Evolutionary conservation across 2,113 vertebrate genomes (phyloP).

Genomic region (Triplophysa tibetana): DNA sequence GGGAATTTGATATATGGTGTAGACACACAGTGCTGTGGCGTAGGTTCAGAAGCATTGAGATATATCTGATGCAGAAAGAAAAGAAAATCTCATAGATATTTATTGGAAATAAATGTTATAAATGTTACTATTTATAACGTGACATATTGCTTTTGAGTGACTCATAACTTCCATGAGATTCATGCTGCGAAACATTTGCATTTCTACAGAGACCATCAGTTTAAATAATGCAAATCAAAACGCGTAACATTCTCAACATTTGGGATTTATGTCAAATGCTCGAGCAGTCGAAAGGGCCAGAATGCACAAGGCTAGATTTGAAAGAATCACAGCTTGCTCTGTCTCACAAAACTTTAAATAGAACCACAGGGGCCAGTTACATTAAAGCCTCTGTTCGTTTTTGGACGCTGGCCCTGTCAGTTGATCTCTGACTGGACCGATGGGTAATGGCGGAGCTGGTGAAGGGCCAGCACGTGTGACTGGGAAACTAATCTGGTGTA

Average conservation of each 20-base stretch:
- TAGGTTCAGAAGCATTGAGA: background rate
- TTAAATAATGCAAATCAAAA: too few species aligned
- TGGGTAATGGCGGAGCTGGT: slow-evolving; percentile 3
- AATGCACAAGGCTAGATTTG: background rate
- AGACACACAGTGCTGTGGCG: background rate
- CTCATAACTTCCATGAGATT: too few species aligned
- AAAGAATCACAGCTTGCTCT: background rate
- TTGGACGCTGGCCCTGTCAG: background rate
- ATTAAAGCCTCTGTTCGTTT: slow-evolving; percentile 15
- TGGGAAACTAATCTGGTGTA: slow-evolving; percentile 52
- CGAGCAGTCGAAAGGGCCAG: too few species aligned
- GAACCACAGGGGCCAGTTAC: slow-evolving; percentile 9
- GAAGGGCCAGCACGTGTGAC: slow-evolving; percentile 50
- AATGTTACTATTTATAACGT: too few species aligned
- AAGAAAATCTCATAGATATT: too few species aligned
- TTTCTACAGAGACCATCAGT: too few species aligned
- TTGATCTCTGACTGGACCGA: slow-evolving; percentile 35
- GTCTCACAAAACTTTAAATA: background rate
- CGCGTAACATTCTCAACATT: too few species aligned
- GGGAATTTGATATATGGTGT: slow-evolving; percentile 5
- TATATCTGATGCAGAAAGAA: background rate
- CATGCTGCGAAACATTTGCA: too few species aligned
- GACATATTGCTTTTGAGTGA: too few species aligned
- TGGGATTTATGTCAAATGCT: too few species aligned
- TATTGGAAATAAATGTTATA: too few species aligned